Percentiles rank a stretch among this genome's conserved stretches.
Conservation (phyloP, 2,113 vertebrate species). For the Thamnophis sirtalis region DNA sequence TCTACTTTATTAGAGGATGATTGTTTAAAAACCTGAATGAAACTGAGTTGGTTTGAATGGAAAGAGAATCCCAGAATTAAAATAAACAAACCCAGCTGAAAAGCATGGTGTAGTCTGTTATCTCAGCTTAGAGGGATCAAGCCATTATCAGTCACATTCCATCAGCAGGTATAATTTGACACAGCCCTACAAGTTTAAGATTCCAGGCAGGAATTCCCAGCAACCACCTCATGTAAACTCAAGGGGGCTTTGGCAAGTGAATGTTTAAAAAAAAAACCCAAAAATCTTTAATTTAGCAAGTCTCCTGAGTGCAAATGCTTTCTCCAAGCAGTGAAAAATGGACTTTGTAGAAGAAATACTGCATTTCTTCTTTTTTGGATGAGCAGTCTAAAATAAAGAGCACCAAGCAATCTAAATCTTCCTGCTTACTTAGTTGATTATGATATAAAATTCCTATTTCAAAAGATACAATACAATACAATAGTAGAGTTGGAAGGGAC, state of each 20-base stretch:
- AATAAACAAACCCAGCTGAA: conserved; percentile 54
- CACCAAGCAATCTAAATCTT: not conserved
- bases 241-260: not conserved
- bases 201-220: conserved; percentile 5
- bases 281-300: not conserved
- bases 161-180: conserved; percentile 34
- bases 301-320: accelerated
- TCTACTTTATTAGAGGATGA: conserved; percentile 52
- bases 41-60: conserved; percentile 51
- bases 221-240: not conserved
- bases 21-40: conserved; percentile 22
- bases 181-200: conserved; percentile 20
- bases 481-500: no score
- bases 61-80: conserved; percentile 56
- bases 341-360: not conserved
- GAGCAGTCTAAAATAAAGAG: not conserved
- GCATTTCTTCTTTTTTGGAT: not conserved
- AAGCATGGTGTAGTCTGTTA: conserved; percentile 37
- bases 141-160: conserved; percentile 38
- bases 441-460: not conserved
- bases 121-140: conserved; percentile 40
- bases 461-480: not conserved
- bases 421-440: not conserved
- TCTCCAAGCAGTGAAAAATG: not conserved
- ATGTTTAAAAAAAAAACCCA: not conserved